Evolutionary conservation across 2,888 invertebrate species (phyloP), one percentile per base, ranked within the genome.

Genomic region (Trichopria drosophilae): DNA sequence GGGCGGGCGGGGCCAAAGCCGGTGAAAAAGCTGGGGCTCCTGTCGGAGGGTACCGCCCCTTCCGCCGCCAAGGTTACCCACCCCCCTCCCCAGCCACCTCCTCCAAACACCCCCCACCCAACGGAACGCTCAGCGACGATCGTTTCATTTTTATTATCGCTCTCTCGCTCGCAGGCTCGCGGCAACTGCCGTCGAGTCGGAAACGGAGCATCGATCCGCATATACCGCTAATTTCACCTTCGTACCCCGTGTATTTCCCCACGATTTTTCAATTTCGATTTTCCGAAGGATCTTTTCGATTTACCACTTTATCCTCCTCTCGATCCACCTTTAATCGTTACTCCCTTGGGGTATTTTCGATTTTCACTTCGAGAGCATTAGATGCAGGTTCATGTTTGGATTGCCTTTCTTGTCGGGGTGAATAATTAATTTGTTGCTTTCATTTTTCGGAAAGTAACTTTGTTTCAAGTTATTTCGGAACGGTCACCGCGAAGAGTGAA

Each of bases 101-200:
- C 46, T 53, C 47, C n/a, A n/a, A n/a, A n/a, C n/a, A n/a, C 37
- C 37, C 51, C 56, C 51, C 34, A 53, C 53, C 50, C 23, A 28
- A 29, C 18, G 42, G 35, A 35, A 43, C 49, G 51, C 41, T 53
- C 61, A 46, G 44, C 57, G 61, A 60, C 55, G 67, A 69, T 67
- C 68, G 67, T 71, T 71, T 71, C 70, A 65, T 73, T 73, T 73
- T 73, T 72, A 71, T 71, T 72, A 69, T 66, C 69, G 64, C 60
- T 60, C 61, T 62, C 60, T 64, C 66, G 65, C 62, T 63, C 60
- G 55, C 15, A 15, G 15, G 58, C 23, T 23, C 7, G 37, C 7
- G 37, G 12, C 9, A 6, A 1, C 15, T 22, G 31, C 20, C 20
- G 19, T 28, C 19, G 39, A 41, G 26, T 41, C 53, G 31, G 39